Base-by-base conservation (phyloP, 2,113 vertebrate species). In the Albula goreensis region DNA sequence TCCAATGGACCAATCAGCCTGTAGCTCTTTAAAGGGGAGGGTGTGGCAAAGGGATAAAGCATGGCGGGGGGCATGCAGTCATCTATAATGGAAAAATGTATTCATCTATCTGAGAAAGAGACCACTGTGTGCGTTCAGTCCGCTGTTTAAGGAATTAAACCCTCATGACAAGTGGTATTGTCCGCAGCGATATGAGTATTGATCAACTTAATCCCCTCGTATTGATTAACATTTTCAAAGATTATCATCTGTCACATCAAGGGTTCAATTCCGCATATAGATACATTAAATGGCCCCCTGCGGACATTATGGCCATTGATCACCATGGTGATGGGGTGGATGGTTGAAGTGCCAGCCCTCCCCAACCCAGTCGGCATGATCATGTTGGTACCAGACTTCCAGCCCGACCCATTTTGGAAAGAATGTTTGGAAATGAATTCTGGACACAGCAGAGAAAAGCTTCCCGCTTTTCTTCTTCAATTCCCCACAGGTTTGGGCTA, bases 151-250 rank as follows among this genome's bases (percentile, higher is more conserved):
- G 98, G 97, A 97, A 98, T 97, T 96, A 96, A 97, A 96, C 81
- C 96, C 95, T 94, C 96, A 97, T 97, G 97, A 98, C 97, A 96
- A 90, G 97, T 96, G 96, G 97, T 97, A 97, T 99, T 98, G 98
- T 99, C 97, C 97, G 96, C 94, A 89, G 95, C 94, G 90, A 96
- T 96, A 97, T 96, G 95, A 97, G 95, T 98, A 99, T 99, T 97
- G 98, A 99, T 96, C 98, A 98, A 96, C 96, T 98, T 98, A 98
- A 99, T 99, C 97, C 98, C 97, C 97, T 98, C 96, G 93, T 97
- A 99, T 99, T 97, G 98, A 99, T 99, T 97, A 99, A 98, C 98
- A 99, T 99, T 99, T 99, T 98, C 97, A 99, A 98, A 99, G 98
- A 99, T 99, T 98, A 99, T 99, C 97, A 97, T 96, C 97, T 98